Evolutionary conservation across 2,888 invertebrate genomes (phyloP).

Genomic region (Epistrophella euchroma): DNA sequence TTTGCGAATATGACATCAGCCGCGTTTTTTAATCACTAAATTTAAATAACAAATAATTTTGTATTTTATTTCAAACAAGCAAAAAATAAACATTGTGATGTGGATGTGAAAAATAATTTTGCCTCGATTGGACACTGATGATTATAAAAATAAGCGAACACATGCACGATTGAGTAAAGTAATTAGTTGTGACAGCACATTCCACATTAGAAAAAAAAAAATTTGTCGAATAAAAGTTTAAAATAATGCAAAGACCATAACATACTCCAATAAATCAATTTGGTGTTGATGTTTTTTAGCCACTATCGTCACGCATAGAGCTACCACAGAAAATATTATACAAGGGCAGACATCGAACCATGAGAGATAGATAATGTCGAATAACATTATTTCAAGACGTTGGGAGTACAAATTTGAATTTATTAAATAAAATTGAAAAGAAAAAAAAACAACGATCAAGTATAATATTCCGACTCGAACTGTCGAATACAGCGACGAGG

Average conservation of each 20-base stretch:
- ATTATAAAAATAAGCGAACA: constrained; percentile 53
- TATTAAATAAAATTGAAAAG: background rate
- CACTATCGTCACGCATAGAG: constrained; percentile 78
- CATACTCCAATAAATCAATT: constrained; percentile 63
- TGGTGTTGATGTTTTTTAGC: constrained; percentile 37
- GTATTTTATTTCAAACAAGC: constrained; percentile 42
- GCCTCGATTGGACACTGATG: constrained; percentile 27
- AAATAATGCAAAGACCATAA: constrained; percentile 26
- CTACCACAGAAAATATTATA: constrained; percentile 77
- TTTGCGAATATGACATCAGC: constrained; percentile 64
- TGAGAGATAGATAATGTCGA: constrained; percentile 78
- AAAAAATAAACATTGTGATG: constrained; percentile 19
- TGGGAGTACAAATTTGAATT: background rate
- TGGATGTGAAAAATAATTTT: constrained; percentile 2
- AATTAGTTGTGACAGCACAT: constrained; percentile 46
- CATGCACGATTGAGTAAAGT: constrained; percentile 21
- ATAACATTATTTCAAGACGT: constrained; percentile 74
- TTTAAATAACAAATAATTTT: constrained; percentile 7
- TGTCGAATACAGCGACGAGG: constrained; percentile 40
- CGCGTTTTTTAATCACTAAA: constrained; percentile 36
- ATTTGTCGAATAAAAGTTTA: background rate
- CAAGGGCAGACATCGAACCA: constrained; percentile 81
- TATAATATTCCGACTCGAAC: constrained; percentile 31
- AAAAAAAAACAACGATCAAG: background rate
- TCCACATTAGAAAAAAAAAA: constrained; percentile 36